These are phyloP conservation scores for Epinephelus cyanopodus DNA, from an alignment of 2,113 vertebrate species.

Conservation along the genomic window DNA sequence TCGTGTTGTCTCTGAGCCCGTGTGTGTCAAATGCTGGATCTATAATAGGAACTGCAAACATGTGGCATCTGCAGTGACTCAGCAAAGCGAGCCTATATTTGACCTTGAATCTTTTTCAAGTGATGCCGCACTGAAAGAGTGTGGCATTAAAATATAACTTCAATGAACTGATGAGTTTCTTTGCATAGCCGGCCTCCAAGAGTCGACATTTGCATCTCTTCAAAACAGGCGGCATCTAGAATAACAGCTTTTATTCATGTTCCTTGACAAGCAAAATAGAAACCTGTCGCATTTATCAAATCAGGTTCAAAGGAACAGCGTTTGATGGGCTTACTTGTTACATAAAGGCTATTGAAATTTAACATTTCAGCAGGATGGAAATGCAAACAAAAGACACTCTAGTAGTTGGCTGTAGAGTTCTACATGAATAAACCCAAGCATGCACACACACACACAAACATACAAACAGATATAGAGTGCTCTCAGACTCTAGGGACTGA, in stretches of 20 bases:
- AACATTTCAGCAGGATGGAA: slow-evolving; percentile 48
- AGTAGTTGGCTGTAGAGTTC: slow-evolving; percentile 22
- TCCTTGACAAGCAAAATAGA: slow-evolving; percentile 68
- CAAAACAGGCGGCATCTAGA: slow-evolving; percentile 45
- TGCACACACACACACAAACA: slow-evolving; percentile 12
- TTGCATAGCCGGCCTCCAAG: slow-evolving; percentile 30
- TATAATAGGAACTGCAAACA: slow-evolving; percentile 54
- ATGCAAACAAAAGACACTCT: slow-evolving; percentile 25
- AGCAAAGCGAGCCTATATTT: slow-evolving; percentile 46
- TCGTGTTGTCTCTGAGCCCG: slow-evolving; percentile 47
- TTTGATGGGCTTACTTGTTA: slow-evolving; percentile 56
- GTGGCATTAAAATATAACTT: slow-evolving; percentile 36
- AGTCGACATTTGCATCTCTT: slow-evolving; percentile 53
- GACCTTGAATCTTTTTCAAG: slow-evolving; percentile 62
- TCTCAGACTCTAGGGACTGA: slow-evolving; percentile 65
- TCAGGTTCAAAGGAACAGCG: slow-evolving; percentile 52
- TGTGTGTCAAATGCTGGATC: slow-evolving; percentile 54
- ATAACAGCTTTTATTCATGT: slow-evolving; percentile 69
- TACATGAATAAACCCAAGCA: slow-evolving; percentile 31
- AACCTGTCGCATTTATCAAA: slow-evolving; percentile 69
- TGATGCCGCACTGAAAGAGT: slow-evolving; percentile 16
- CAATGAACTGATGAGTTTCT: slow-evolving; percentile 12
- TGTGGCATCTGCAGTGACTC: slow-evolving; percentile 51
- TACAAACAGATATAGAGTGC: slow-evolving; percentile 41
- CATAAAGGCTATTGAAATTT: slow-evolving; percentile 53